Evolutionary conservation across 1,140 invertebrate genomes (phyloP).

Genomic region (Danaus melanippus): DNA sequence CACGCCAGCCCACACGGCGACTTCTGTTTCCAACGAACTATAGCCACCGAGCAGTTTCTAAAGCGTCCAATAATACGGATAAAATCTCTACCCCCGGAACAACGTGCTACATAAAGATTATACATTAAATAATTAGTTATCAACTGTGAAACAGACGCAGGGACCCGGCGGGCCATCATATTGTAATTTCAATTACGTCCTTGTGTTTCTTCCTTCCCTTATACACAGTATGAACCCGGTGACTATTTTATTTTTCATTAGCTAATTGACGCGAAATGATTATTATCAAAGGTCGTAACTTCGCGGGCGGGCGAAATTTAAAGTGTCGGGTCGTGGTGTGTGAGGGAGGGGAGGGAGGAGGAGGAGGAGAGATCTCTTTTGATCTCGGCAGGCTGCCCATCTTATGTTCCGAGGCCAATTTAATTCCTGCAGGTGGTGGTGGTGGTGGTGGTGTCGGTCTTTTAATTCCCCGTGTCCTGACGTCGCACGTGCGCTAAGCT

Average conservation of each 20-base stretch:
- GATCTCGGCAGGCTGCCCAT: slow-evolving; percentile 41
- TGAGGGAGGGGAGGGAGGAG: too few species aligned
- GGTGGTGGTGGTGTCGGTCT: slow-evolving; percentile 44
- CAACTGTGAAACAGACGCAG: slow-evolving; percentile 52
- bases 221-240: slow-evolving; percentile 19
- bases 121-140: slow-evolving; percentile 16
- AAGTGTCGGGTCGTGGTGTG: slow-evolving; percentile 20
- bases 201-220: slow-evolving; percentile 22
- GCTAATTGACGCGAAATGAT: slow-evolving; percentile 69
- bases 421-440: slow-evolving; percentile 57
- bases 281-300: slow-evolving; percentile 57
- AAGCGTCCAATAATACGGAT: too few species aligned
- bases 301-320: slow-evolving; percentile 40
- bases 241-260: slow-evolving; percentile 69
- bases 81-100: too few species aligned
- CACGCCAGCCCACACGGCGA: too few species aligned
- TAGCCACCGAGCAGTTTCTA: too few species aligned
- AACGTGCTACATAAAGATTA: too few species aligned
- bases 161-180: slow-evolving; percentile 28
- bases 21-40: too few species aligned
- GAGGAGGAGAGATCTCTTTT: slow-evolving; percentile 40
- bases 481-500: slow-evolving; percentile 49
- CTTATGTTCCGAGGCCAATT: slow-evolving; percentile 46
- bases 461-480: slow-evolving; percentile 15
- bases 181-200: slow-evolving; percentile 61